Evolutionary conservation across 2,113 vertebrate genomes (phyloP), one percentile per base, ranked within the genome.

Genomic region (Oncorhynchus keta): DNA sequence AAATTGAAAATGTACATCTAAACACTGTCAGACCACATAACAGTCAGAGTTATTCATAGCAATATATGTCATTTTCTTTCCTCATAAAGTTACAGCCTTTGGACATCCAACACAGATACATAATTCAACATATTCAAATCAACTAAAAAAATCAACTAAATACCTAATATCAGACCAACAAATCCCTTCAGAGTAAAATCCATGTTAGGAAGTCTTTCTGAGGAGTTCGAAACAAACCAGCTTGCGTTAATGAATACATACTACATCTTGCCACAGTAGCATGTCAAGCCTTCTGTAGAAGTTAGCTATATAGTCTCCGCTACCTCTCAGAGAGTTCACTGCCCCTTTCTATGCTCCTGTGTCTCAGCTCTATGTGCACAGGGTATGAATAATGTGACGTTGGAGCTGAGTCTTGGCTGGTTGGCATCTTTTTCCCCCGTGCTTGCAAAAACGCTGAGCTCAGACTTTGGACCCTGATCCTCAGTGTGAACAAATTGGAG

Each of bases 371-470:
- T 51, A 59, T 61, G 55, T 72, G 68, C 49, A 72, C 45, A 79
- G 70, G 28, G 64, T 76, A 39, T 74, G 68, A 65, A 76, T 82
- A 70, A 79, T 64, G 70, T 70, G 49, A 81, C 61, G 67, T 79
- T 84, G 39, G 24, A 11, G 11, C 74, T 68, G 72, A 64, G 68
- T 83, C 74, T 20, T 14, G 14, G 72, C 68, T 73, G 62, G 14
- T 70, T 26, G 51, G 59, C 45, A 22, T 55, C 16, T 74, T 75
- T 81, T 59, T 49, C 11, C 30, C n/a, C 45, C 16, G 35, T 66
- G 62, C 69, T 59, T 72, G 57, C 22, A 39, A 30, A 51, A 80
- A 74, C 78, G 45, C 71, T 22, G 73, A n/a, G n/a, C n/a, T n/a
- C n/a, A n/a, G 75, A 79, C 68, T 82, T 80, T 76, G 72, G 68